phyloP scores from a whole-genome alignment of 2,113 vertebrate genomes.

The Edolisoma coerulescens region DNA sequence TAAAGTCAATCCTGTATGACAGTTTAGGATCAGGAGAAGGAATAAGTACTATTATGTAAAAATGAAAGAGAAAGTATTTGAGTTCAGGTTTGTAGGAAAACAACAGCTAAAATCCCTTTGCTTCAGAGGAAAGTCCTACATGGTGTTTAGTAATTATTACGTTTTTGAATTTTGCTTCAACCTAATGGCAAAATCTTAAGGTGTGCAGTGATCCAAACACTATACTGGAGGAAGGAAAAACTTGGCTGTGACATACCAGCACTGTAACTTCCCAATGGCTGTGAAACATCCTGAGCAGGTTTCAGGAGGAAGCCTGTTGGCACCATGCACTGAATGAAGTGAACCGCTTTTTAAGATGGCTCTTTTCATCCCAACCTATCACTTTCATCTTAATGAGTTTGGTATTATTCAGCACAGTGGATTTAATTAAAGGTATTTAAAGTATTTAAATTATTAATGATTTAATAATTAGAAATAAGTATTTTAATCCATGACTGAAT shows the following conservation, averaged over 20 bases:
- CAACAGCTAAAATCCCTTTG: background rate
- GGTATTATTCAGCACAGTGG: background rate
- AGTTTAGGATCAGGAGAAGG: background rate
- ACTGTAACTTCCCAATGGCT: background rate
- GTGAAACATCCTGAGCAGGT: background rate
- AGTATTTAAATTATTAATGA: slow-evolving; percentile 11
- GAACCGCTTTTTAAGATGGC: background rate
- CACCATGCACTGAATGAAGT: background rate
- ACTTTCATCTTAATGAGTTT: background rate
- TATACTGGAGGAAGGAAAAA: background rate
- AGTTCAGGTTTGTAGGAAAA: background rate
- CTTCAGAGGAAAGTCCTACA: background rate
- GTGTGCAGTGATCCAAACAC: background rate
- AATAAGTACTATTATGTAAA: background rate
- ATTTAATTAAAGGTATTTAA: slow-evolving; percentile 29
- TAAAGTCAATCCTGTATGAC: background rate
- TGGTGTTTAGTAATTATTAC: background rate
- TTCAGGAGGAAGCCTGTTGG: background rate
- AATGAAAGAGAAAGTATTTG: background rate
- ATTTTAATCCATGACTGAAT: background rate
- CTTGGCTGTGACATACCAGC: background rate
- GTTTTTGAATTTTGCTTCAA: background rate
- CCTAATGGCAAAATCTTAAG: background rate
- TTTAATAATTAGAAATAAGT: slow-evolving; percentile 39
- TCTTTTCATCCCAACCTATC: background rate